Conservation (phyloP, 2,113 vertebrate genomes). For the human (Homo sapiens) region DNA sequence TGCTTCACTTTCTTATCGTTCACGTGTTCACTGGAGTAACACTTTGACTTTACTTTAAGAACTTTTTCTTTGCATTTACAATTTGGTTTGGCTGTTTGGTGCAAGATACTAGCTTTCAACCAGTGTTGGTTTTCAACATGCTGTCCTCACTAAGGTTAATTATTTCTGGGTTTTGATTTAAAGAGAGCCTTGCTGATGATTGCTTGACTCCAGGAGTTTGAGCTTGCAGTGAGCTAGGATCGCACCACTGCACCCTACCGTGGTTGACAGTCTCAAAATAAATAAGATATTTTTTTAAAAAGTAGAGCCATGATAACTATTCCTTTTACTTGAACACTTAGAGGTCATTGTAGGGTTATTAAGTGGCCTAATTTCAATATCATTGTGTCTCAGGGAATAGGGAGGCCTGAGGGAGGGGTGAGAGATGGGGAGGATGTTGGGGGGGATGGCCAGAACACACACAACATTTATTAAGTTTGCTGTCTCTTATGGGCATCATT, state of each 20-base stretch:
- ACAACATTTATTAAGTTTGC: background rate
- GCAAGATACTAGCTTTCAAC: background rate
- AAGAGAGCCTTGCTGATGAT: background rate
- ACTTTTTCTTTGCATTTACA: background rate
- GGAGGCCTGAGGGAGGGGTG: background rate
- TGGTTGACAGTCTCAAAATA: no score
- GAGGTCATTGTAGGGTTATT: background rate
- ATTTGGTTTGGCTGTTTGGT: background rate
- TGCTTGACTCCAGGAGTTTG: no score
- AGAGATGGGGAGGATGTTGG: no score
- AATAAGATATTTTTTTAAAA: no score
- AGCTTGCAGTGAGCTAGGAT: no score
- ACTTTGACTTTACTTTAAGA: background rate
- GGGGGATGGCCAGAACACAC: background rate
- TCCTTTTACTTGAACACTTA: background rate
- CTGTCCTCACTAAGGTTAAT: background rate
- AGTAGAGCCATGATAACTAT: background rate
- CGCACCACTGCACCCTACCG: no score
- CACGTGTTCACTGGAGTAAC: background rate
- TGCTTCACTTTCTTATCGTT: background rate
- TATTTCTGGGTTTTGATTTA: background rate
- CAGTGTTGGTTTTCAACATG: background rate
- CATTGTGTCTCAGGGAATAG: background rate
- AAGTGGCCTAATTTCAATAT: background rate
- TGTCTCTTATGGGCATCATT: background rate